Evolutionary conservation across 2,888 invertebrate genomes (phyloP).

Genomic region (Hoplodrina ambigua): DNA sequence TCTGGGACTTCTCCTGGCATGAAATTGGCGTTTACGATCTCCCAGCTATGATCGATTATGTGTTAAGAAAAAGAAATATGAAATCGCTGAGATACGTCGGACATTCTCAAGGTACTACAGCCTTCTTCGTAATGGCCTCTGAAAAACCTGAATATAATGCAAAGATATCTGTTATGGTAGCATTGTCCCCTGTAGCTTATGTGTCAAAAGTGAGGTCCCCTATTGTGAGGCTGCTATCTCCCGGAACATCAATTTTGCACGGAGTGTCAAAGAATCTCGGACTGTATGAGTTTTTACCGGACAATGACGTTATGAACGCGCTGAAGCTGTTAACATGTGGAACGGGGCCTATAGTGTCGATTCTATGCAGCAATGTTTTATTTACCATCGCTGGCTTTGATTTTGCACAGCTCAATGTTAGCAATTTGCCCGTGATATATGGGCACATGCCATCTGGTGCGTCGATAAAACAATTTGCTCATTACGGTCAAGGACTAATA

Average conservation of each 20-base stretch:
- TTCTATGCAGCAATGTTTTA: slow-evolving; percentile 90
- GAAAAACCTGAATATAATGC: slow-evolving; percentile 89
- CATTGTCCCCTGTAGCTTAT: slow-evolving; percentile 91
- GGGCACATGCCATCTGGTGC: slow-evolving; percentile 90
- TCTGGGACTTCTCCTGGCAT: slow-evolving; percentile 95
- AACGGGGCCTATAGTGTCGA: slow-evolving; percentile 79
- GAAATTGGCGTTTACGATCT: slow-evolving; percentile 94
- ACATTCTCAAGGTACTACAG: slow-evolving; percentile 93
- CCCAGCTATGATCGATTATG: slow-evolving; percentile 94
- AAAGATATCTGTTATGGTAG: slow-evolving; percentile 89
- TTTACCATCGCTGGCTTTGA: slow-evolving; percentile 91
- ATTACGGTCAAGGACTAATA: slow-evolving; percentile 87
- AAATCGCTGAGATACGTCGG: slow-evolving; percentile 91
- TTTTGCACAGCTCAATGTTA: slow-evolving; percentile 89
- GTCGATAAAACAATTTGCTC: slow-evolving; percentile 87
- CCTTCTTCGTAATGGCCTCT: slow-evolving; percentile 90
- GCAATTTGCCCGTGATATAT: slow-evolving; percentile 89
- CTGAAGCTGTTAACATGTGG: slow-evolving; percentile 85
- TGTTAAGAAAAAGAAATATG: slow-evolving; percentile 87
- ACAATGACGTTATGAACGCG: slow-evolving; percentile 83
- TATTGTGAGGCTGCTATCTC: slow-evolving; percentile 73
- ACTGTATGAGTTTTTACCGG: slow-evolving; percentile 92
- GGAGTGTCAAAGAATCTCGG: slow-evolving; percentile 82
- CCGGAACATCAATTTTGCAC: slow-evolving; percentile 70
- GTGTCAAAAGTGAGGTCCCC: slow-evolving; percentile 82